Conservation (phyloP, 2,797 vertebrate species). For the Leucoraja ocellata region DNA sequence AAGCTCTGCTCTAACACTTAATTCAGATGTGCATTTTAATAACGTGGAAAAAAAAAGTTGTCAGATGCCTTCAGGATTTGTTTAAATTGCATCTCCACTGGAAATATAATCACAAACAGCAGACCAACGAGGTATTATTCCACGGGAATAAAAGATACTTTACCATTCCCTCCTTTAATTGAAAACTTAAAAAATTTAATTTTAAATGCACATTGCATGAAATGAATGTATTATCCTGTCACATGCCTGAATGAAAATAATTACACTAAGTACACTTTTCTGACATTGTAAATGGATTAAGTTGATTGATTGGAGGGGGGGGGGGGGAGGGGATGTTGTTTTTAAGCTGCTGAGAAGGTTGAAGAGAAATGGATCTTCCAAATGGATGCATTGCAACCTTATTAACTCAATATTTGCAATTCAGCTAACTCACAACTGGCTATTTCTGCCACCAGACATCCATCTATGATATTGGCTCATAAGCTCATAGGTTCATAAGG, state of each 20-base stretch:
- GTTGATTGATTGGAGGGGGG: neutral
- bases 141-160: neutral
- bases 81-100: neutral
- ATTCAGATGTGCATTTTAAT: conserved; percentile 21
- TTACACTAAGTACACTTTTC: neutral
- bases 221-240: neutral
- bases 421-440: too few species aligned
- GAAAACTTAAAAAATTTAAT: neutral
- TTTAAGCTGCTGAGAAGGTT: too few species aligned
- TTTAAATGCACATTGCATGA: neutral
- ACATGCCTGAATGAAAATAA: neutral
- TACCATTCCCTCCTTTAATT: neutral
- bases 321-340: too few species aligned
- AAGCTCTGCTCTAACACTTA: neutral
- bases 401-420: too few species aligned
- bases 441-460: too few species aligned
- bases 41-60: neutral
- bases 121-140: neutral
- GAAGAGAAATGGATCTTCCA: too few species aligned
- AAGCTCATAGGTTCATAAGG: too few species aligned
- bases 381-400: too few species aligned
- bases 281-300: neutral
- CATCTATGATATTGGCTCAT: too few species aligned
- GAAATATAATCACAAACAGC: neutral
- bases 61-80: neutral